Conservation (phyloP, 2,888 invertebrate species). For the Arrhopalites spinosus region DNA sequence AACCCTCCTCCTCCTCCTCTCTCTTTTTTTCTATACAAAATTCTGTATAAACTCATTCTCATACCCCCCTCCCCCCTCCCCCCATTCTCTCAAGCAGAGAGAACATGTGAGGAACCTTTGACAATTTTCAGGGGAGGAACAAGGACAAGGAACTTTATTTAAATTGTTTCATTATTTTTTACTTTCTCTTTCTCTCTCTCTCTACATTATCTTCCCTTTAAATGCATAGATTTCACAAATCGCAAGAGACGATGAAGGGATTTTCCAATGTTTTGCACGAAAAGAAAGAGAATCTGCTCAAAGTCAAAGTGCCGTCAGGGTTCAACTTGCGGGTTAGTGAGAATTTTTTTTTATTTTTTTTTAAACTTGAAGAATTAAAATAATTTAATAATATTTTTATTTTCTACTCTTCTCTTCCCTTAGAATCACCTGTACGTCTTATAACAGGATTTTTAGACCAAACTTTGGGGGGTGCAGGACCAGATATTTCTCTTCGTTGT, state of each 20-base stretch:
- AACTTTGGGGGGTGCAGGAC: constrained; percentile 73
- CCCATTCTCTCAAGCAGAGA: no score
- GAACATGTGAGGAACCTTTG: background rate
- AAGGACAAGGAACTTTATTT: background rate
- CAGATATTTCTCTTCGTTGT: constrained; percentile 77
- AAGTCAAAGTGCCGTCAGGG: constrained; percentile 46
- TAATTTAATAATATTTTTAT: background rate
- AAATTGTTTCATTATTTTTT: constrained; percentile 26
- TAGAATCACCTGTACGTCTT: constrained; percentile 75
- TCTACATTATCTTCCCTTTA: constrained; percentile 3
- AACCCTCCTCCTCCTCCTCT: background rate
- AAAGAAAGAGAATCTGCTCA: constrained; percentile 42
- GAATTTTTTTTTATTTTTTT: constrained; percentile 26
- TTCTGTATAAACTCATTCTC: background rate
- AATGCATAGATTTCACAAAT: constrained; percentile 52
- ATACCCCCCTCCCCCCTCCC: background rate
- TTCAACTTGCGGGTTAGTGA: constrained; percentile 55
- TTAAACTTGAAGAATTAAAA: background rate
- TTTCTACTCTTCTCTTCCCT: constrained; percentile 1
- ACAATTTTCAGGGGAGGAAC: background rate
- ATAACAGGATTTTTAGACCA: constrained; percentile 78
- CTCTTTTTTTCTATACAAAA: no score
- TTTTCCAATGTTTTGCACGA: constrained; percentile 52
- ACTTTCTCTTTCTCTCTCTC: constrained; percentile 14
- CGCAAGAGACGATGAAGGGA: constrained; percentile 52